Conservation (phyloP, 2,888 invertebrate species). For the Xestia xanthographa region DNA sequence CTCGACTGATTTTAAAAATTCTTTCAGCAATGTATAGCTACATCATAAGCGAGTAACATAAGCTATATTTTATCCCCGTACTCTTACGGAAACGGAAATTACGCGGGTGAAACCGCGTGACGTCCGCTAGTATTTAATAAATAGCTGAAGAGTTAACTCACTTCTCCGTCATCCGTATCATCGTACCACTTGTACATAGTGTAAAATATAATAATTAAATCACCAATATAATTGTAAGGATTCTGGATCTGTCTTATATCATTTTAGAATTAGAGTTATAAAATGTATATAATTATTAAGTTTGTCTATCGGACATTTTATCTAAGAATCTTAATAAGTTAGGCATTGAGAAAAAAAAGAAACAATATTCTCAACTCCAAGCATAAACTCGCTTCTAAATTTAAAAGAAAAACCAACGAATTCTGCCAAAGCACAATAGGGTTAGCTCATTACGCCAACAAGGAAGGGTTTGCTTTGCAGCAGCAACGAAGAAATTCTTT, state of each 20-base stretch:
- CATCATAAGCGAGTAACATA: no score
- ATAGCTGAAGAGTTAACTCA: background rate
- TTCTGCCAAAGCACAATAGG: slow-evolving; percentile 52
- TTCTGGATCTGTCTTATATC: background rate
- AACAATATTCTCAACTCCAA: background rate
- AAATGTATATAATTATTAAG: background rate
- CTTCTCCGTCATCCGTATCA: background rate
- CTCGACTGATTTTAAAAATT: no score
- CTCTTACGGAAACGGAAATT: no score
- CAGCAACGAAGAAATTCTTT: slow-evolving; percentile 54
- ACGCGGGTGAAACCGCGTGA: no score
- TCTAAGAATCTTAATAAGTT: background rate
- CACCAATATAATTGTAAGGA: background rate
- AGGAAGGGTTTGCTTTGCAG: slow-evolving; percentile 65
- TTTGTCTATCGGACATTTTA: background rate
- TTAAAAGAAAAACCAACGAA: slow-evolving; percentile 40
- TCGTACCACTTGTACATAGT: background rate
- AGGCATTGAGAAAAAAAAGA: slow-evolving; percentile 8
- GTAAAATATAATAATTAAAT: background rate
- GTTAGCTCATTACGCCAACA: slow-evolving; percentile 68
- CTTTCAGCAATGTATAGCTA: no score
- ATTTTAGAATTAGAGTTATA: background rate
- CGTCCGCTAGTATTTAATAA: background rate
- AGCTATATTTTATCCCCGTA: no score
- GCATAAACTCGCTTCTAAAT: slow-evolving; percentile 34